phyloP scores from a whole-genome alignment of 2,888 invertebrate species.

The Pyrgus malvae region DNA sequence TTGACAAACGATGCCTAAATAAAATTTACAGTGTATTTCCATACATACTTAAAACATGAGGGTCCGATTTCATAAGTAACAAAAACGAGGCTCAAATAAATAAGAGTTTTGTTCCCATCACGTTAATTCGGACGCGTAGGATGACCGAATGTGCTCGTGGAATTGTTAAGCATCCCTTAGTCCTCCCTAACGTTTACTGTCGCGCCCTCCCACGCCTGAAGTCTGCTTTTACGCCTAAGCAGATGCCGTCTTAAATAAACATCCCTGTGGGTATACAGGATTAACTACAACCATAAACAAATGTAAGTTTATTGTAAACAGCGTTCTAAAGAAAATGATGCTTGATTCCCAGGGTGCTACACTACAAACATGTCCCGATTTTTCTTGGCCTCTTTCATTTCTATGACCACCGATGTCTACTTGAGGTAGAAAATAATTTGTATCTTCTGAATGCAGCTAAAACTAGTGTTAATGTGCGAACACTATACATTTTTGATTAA shows the following conservation, averaged over 20 bases:
- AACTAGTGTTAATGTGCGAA: too few relatives aligned
- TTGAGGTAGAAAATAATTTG: too few relatives aligned
- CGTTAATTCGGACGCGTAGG: conserved; percentile 11
- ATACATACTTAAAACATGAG: conserved; percentile 1
- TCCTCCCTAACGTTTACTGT: background rate
- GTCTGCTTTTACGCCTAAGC: conserved; percentile 1
- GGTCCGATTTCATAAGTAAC: background rate
- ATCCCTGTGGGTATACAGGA: too few relatives aligned
- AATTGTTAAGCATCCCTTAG: conserved; percentile 2
- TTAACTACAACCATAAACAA: too few relatives aligned
- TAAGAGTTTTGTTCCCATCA: conserved; percentile 9
- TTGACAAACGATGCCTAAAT: too few relatives aligned
- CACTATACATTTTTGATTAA: too few relatives aligned
- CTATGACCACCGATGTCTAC: too few relatives aligned
- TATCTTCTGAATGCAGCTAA: too few relatives aligned
- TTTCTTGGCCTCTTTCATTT: too few relatives aligned
- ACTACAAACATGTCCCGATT: too few relatives aligned
- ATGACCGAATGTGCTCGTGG: background rate
- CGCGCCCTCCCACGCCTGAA: background rate
- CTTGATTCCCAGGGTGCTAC: too few relatives aligned
- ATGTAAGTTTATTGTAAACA: too few relatives aligned
- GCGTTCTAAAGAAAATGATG: background rate
- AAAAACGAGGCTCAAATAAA: conserved; percentile 3
- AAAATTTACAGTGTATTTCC: background rate
- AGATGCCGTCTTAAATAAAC: conserved; percentile 7